Conservation (phyloP, 1,140 invertebrate species). For the Drosophila willistoni region DNA sequence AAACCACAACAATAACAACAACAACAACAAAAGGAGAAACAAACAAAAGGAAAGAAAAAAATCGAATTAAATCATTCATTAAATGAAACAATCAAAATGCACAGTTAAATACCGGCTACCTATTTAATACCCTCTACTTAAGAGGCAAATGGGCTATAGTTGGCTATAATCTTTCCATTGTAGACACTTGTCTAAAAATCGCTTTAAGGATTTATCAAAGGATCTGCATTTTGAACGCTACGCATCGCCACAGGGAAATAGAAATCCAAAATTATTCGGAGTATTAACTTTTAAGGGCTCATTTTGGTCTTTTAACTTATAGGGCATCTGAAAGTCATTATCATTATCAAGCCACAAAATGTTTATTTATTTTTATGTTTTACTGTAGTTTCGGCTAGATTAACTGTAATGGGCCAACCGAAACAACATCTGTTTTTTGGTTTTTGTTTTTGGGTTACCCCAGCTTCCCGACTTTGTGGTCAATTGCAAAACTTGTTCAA, state of each 20-base stretch:
- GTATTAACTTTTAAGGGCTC: not conserved
- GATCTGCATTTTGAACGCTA: not conserved
- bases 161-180: not conserved
- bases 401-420: not conserved
- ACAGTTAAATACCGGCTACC: slow-evolving; percentile 55
- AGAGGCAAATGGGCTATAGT: not conserved
- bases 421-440: not conserved
- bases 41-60: slow-evolving; percentile 4
- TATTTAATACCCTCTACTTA: not conserved
- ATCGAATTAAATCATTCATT: not conserved
- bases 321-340: not conserved
- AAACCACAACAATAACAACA: slow-evolving; percentile 18
- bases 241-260: not conserved
- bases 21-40: slow-evolving; percentile 1
- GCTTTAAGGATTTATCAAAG: too few relatives aligned
- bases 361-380: not conserved
- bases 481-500: slow-evolving; percentile 1
- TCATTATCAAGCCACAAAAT: too few relatives aligned
- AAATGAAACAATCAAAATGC: slow-evolving; percentile 53
- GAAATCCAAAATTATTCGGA: too few relatives aligned
- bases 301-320: not conserved
- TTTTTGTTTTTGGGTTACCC: not conserved
- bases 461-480: not conserved
- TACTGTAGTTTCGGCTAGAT: not conserved
- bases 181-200: too few relatives aligned